Conservation (phyloP, 1,140 invertebrate genomes). For the Calephelis nemesis region DNA sequence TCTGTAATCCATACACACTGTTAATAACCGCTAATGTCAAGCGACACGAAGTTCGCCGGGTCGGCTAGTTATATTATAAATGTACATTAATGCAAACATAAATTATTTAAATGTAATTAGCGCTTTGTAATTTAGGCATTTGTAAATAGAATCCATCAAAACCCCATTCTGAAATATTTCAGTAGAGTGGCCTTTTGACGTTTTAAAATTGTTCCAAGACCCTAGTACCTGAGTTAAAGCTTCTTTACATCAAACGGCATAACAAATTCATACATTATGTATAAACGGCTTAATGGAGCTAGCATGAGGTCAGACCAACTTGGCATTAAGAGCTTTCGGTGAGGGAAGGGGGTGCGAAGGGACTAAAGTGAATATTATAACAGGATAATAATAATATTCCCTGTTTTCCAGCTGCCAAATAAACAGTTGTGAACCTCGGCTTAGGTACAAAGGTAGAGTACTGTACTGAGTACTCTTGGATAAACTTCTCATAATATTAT, state of each 20-base stretch:
- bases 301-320: conserved; percentile 73
- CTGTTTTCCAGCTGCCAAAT: conserved; percentile 60
- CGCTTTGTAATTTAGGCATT: background rate
- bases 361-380: conserved; percentile 77
- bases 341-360: conserved; percentile 44
- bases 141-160: conserved; percentile 17
- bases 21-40: no score
- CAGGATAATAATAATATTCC: conserved; percentile 64
- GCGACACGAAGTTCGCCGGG: no score
- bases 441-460: conserved; percentile 8
- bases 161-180: conserved; percentile 18
- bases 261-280: conserved; percentile 79
- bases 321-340: conserved; percentile 75
- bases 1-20: no score
- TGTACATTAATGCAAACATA: no score
- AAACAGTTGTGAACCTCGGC: conserved; percentile 38
- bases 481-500: background rate
- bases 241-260: conserved; percentile 78
- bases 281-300: conserved; percentile 77
- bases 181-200: conserved; percentile 23
- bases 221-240: conserved; percentile 73
- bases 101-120: background rate
- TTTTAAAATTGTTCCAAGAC: conserved; percentile 62
- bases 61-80: no score
- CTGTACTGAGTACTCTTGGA: background rate